Conservation (phyloP, 2,888 invertebrate genomes). For the Trichopoda pennipes region DNA sequence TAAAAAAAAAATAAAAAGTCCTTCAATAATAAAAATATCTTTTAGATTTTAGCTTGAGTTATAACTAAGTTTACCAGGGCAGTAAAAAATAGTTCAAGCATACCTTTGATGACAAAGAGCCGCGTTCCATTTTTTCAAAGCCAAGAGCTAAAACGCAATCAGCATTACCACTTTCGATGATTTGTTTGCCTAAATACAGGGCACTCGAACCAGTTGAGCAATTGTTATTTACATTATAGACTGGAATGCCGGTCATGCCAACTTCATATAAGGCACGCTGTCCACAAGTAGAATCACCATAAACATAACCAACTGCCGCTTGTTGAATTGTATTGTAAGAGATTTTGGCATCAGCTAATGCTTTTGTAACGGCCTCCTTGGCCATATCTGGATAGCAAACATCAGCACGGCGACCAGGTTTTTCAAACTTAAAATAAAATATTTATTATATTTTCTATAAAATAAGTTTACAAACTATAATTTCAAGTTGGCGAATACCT, state of each 20-base stretch:
- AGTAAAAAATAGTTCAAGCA: background rate
- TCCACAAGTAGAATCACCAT: constrained; percentile 97
- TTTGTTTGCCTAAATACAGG: constrained; percentile 92
- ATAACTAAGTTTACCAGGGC: background rate
- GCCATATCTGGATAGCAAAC: constrained; percentile 98
- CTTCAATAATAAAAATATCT: no score
- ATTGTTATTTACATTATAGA: constrained; percentile 99
- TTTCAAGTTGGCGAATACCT: no score
- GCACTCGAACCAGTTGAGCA: constrained; percentile 98
- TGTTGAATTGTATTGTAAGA: constrained; percentile 90
- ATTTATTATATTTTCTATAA: no score
- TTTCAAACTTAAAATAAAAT: constrained; percentile 87
- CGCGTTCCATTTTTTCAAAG: constrained; percentile 98
- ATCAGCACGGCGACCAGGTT: constrained; percentile 90
- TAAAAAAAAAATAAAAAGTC: constrained; percentile 73
- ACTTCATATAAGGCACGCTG: constrained; percentile 96
- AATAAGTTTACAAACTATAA: no score
- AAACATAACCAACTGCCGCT: constrained; percentile 95
- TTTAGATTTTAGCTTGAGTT: background rate
- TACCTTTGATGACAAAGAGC: constrained; percentile 90
- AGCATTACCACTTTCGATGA: constrained; percentile 92
- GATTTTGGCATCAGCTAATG: constrained; percentile 91
- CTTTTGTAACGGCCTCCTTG: constrained; percentile 94
- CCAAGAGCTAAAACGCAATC: constrained; percentile 96
- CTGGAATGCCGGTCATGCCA: constrained; percentile 97